Conservation (phyloP, 2,113 vertebrate genomes). For the Dromaius novaehollandiae region DNA sequence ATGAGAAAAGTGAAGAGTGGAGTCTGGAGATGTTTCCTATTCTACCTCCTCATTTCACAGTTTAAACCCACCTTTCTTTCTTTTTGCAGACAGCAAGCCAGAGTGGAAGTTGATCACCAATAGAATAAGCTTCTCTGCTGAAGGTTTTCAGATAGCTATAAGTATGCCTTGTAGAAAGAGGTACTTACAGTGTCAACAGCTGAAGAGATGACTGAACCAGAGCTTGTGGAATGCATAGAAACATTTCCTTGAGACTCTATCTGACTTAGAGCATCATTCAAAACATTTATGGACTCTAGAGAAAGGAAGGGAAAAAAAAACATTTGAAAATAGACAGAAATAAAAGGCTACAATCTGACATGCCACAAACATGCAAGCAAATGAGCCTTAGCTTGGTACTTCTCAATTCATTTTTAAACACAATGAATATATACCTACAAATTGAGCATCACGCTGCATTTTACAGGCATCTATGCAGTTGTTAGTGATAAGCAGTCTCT, state of each 20-base stretch:
- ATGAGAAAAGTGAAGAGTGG: not conserved
- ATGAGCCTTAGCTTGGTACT: not conserved
- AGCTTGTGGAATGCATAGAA: conserved; percentile 77
- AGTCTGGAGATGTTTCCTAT: not conserved
- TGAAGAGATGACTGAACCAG: conserved; percentile 52
- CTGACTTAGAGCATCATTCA: conserved; percentile 80
- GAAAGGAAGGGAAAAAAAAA: not conserved
- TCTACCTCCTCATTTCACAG: not conserved
- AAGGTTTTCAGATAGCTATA: not conserved
- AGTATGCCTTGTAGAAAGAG: not conserved
- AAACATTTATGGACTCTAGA: conserved; percentile 82
- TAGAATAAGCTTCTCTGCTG: not conserved
- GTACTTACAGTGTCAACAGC: conserved; percentile 60
- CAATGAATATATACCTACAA: not conserved
- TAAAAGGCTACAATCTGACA: not conserved
- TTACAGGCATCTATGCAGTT: not conserved
- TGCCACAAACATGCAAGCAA: not conserved
- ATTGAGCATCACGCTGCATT: not conserved
- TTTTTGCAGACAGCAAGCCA: not conserved
- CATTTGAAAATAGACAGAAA: not conserved
- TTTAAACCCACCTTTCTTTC: not conserved
- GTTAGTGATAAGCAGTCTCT: not conserved
- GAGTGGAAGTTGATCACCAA: not conserved
- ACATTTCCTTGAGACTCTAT: conserved; percentile 79
- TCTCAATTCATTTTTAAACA: not conserved